Evolutionary conservation across 2,888 invertebrate genomes (phyloP), one percentile per base, ranked within the genome.

Genomic region (Yponomeuta malinellus): DNA sequence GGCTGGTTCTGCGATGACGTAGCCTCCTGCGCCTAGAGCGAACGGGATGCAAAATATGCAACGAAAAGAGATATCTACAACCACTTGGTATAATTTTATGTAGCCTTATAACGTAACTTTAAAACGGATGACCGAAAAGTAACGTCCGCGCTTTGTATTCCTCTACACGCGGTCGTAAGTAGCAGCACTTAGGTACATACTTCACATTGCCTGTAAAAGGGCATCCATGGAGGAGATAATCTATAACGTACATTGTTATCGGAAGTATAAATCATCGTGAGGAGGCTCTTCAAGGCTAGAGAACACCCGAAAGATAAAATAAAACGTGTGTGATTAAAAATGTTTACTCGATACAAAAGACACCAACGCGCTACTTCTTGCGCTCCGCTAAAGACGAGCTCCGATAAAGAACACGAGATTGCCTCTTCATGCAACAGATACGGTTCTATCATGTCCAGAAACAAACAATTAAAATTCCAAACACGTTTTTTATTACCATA

Each of bases 1-100:
- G 89, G 88, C 88, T 90, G 89, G 90, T 90, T 87, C 87, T 89
- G 89, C 89, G 87, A 83, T 91, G 91, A 92, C 92, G 92, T 88
- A 86, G 83, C 80, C 78, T 75, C 75, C 73, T 66, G 71, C 63
- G 71, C 71, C 29, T 80, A 76, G 84, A 76, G 82, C 80, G 81
- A 81, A 80, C 77, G 84, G 81, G 83, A 82, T 72, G 76, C 70
- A 75, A 68, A 71, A 73, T 73, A 76, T 76, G 77, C 63, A 80
- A 71, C 72, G 10, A 78, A 89, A 74, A 48, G 81, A 79, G 86
- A 87, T 70, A 76, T 70, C 73, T 63, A 74, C 74, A 76, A 74
- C 83, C 83, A 84, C 82, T 83, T 83, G 85, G 86, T 82, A 88
- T 86, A 84, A 86, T 84, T 85, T 87, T 85, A 84, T 81, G 89